Percentiles rank a stretch among this genome's conserved stretches.
These are phyloP conservation scores for Dione juno DNA, from an alignment of 2,888 invertebrate genomes.

Conservation along the genomic window DNA sequence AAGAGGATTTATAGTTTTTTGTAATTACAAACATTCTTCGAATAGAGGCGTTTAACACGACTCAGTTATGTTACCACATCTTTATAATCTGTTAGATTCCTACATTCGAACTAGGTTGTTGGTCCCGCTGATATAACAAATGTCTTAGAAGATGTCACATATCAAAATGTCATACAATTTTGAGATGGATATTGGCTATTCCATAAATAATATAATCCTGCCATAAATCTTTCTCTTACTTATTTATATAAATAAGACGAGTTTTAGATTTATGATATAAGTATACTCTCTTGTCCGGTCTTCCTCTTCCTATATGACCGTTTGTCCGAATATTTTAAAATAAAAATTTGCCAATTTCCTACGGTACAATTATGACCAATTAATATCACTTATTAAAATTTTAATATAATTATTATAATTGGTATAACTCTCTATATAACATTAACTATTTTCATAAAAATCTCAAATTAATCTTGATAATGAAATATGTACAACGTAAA, in stretches of 20 bases:
- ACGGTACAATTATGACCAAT: slow-evolving; percentile 68
- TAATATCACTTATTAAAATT: slow-evolving; percentile 58
- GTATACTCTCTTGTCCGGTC: slow-evolving; percentile 11
- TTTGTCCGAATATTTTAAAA: slow-evolving; percentile 13
- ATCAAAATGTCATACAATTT: neutral
- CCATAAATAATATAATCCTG: neutral
- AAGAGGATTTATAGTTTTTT: neutral
- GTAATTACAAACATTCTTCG: slow-evolving; percentile 8
- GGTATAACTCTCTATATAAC: slow-evolving; percentile 80
- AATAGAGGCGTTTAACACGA: slow-evolving; percentile 4
- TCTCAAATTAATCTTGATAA: slow-evolving; percentile 82
- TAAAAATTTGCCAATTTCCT: slow-evolving; percentile 18
- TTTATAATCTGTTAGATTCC: slow-evolving; percentile 18
- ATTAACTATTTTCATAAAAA: slow-evolving; percentile 78
- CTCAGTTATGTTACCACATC: neutral
- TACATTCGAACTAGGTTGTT: neutral
- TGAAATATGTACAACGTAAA: slow-evolving; percentile 80
- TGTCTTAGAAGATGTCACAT: slow-evolving; percentile 16
- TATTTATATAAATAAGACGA: slow-evolving; percentile 27
- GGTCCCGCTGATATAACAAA: neutral
- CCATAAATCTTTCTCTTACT: slow-evolving; percentile 29
- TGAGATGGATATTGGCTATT: slow-evolving; percentile 1
- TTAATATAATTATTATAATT: slow-evolving; percentile 65
- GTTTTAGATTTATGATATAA: slow-evolving; percentile 25
- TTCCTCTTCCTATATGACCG: neutral